Conservation (phyloP, 2,888 invertebrate genomes). For the Acanthosepion pharaonis region DNA sequence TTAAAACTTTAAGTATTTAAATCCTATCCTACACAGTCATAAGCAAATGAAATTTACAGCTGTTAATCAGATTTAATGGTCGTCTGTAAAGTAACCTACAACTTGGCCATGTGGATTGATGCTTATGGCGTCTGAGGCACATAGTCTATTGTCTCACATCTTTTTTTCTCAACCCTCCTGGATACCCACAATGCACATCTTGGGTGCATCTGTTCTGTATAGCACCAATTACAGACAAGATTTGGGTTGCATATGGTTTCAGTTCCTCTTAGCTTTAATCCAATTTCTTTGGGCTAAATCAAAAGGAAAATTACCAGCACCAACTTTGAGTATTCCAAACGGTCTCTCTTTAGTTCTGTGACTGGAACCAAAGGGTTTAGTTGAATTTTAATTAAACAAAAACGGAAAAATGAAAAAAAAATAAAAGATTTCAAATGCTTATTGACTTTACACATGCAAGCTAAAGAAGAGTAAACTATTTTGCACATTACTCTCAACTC, state of each 20-base stretch:
- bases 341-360: not conserved
- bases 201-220: not conserved
- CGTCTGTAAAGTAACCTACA: not conserved
- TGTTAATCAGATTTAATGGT: not conserved
- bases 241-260: not conserved
- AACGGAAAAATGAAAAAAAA: not conserved
- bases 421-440: not conserved
- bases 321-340: too few relatives aligned
- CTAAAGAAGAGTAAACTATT: not conserved
- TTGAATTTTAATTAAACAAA: not conserved
- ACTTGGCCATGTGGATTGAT: not conserved
- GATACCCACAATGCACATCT: not conserved
- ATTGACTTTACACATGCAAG: not conserved
- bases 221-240: not conserved
- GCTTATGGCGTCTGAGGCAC: not conserved
- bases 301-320: not conserved
- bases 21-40: not conserved
- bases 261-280: not conserved
- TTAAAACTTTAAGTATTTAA: too few relatives aligned
- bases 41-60: not conserved
- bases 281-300: not conserved
- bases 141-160: not conserved
- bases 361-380: not conserved
- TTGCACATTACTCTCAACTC: not conserved
- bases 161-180: not conserved